phyloP scores from a whole-genome alignment of 1,140 invertebrate species.

The Amphibalanus amphitrite region DNA sequence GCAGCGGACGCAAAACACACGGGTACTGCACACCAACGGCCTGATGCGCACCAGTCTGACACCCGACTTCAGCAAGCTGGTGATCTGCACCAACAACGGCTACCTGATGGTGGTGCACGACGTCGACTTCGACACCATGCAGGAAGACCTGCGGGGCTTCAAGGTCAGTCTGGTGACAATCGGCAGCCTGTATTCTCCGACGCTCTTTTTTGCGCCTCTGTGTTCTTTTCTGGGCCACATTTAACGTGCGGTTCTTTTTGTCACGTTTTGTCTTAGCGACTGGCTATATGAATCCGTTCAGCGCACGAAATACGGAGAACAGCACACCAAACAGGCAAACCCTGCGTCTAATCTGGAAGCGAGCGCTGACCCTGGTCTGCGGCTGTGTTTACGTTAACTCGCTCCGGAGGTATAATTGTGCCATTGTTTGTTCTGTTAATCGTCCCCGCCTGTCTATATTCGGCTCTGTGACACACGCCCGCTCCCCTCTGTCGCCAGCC shows the following conservation, averaged over 20 bases:
- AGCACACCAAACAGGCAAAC: too few species aligned
- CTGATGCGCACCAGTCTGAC: conserved; percentile 74
- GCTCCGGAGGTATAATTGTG: too few species aligned
- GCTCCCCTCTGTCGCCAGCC: too few species aligned
- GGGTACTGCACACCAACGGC: conserved; percentile 63
- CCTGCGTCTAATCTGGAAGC: too few species aligned
- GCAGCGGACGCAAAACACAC: conserved; percentile 52
- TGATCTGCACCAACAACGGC: conserved; percentile 74
- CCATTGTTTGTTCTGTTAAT: too few species aligned
- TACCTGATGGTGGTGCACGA: conserved; percentile 80
- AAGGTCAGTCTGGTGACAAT: conserved; percentile 36
- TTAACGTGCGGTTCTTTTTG: background rate
- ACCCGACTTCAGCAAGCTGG: conserved; percentile 66
- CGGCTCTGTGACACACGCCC: too few species aligned
- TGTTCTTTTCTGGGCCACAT: background rate
- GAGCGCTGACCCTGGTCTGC: too few species aligned
- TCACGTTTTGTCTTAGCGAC: too few species aligned
- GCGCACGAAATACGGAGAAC: too few species aligned
- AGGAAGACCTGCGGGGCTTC: conserved; percentile 64
- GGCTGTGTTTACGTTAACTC: too few species aligned
- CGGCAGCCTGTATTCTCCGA: background rate
- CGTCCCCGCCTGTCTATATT: too few species aligned
- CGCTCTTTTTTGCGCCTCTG: background rate
- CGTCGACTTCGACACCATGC: conserved; percentile 57
- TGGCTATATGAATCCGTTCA: too few species aligned